Conservation (phyloP, 2,797 vertebrate species). For the Ptychobarbus kaznakovi region DNA sequence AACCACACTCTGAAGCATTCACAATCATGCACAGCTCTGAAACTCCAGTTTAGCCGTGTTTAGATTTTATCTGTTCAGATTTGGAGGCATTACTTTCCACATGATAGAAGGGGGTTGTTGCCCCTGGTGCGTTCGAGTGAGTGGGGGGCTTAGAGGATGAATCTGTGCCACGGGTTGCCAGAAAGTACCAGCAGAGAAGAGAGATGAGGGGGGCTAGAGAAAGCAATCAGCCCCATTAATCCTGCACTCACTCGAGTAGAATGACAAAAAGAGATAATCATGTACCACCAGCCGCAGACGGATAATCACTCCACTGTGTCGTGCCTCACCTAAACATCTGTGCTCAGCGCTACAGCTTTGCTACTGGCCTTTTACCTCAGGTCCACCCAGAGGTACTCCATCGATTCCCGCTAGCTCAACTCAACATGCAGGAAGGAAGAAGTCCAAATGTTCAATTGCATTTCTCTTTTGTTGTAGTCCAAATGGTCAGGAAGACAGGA, state of each 20-base stretch:
- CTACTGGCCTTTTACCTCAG: conserved; percentile 1
- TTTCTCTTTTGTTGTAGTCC: not conserved
- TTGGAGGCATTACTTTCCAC: conserved; percentile 14
- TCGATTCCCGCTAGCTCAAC: not conserved
- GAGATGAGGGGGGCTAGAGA: conserved; percentile 20
- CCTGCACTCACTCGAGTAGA: conserved; percentile 27
- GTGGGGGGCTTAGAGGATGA: conserved; percentile 16
- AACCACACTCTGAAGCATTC: conserved; percentile 9
- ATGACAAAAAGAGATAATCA: conserved; percentile 45
- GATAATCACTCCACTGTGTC: conserved; percentile 40
- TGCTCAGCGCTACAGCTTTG: not conserved
- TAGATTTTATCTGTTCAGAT: conserved; percentile 45
- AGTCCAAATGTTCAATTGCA: not conserved
- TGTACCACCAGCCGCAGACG: conserved; percentile 16
- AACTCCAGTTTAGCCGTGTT: not conserved
- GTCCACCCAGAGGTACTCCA: not conserved
- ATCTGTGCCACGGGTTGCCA: conserved; percentile 36
- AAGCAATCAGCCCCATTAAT: conserved; percentile 54
- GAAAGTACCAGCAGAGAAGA: conserved; percentile 24
- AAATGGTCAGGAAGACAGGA: not conserved
- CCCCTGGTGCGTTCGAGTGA: not conserved
- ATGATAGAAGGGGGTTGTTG: conserved; percentile 20
- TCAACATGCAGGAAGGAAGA: conserved; percentile 5
- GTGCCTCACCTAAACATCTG: conserved; percentile 40
- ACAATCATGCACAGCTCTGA: not conserved